Conservation (phyloP, 2,113 vertebrate species). For the Thryonomys swinderianus region DNA sequence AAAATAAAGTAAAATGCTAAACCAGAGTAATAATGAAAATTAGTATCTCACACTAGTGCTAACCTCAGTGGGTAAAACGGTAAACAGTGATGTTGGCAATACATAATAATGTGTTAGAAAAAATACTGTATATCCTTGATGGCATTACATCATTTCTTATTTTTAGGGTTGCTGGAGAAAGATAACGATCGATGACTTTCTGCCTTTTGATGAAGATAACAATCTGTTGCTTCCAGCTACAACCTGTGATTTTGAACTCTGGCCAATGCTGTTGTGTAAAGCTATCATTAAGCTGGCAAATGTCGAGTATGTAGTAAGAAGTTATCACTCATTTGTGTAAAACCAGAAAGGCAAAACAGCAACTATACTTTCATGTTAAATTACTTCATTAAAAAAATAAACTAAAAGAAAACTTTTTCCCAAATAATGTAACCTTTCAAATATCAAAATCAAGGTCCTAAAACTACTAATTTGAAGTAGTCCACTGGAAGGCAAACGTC, state of each 20-base stretch:
- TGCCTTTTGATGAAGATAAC: constrained; percentile 93
- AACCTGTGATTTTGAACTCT: constrained; percentile 91
- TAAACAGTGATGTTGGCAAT: background rate
- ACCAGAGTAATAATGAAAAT: background rate
- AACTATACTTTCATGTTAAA: background rate
- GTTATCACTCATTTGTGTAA: background rate
- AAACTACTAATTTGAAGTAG: background rate
- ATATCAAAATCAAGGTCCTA: background rate
- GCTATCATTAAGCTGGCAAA: constrained; percentile 95
- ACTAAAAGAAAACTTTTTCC: background rate
- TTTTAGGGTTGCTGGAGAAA: constrained; percentile 95
- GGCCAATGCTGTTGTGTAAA: constrained; percentile 97
- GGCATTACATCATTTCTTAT: background rate
- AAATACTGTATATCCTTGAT: background rate
- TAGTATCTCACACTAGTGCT: background rate
- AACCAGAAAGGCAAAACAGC: background rate
- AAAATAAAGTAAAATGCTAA: constrained; percentile 8
- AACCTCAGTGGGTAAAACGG: constrained; percentile 1
- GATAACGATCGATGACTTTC: constrained; percentile 92
- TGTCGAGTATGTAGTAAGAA: constrained; percentile 90
- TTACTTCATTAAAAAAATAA: background rate
- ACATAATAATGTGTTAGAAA: background rate
- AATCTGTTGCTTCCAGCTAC: constrained; percentile 93
- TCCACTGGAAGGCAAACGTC: background rate
- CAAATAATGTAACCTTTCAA: background rate